Conservation (phyloP, 2,797 vertebrate genomes). For the Parauchenoglanis ngamensis region DNA sequence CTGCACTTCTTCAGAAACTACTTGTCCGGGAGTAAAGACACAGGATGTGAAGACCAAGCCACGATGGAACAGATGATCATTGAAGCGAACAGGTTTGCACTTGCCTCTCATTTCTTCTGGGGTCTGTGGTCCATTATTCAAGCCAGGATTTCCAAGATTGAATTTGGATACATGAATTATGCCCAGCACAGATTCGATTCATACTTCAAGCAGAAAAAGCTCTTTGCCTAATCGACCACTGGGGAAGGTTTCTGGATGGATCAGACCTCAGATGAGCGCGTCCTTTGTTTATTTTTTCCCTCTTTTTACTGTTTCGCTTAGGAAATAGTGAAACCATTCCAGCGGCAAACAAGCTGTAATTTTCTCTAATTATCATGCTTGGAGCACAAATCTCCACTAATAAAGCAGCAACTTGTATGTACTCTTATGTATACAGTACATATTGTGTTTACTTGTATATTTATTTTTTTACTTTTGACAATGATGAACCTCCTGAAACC, state of each 20-base stretch:
- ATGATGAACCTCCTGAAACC: background rate
- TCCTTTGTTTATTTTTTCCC: background rate
- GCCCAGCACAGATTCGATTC: constrained; percentile 87
- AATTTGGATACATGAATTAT: no score
- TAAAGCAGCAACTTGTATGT: background rate
- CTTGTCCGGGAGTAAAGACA: no score
- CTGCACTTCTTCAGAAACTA: no score
- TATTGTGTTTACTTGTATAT: background rate
- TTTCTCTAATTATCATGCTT: no score
- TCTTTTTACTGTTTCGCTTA: background rate
- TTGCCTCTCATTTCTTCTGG: no score
- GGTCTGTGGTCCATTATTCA: no score
- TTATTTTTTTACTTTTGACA: background rate
- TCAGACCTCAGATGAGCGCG: background rate
- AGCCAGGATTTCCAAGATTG: no score
- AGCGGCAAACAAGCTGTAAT: background rate
- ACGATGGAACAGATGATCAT: no score
- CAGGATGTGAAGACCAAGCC: no score
- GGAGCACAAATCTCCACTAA: background rate
- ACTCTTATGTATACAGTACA: background rate
- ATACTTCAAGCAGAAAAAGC: constrained; percentile 89
- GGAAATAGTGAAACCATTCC: background rate
- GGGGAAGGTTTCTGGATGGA: background rate
- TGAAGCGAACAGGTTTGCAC: no score
- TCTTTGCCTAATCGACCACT: constrained; percentile 67